Evolutionary conservation across 1,140 invertebrate genomes (phyloP).

Genomic region (Nasonia vitripennis): DNA sequence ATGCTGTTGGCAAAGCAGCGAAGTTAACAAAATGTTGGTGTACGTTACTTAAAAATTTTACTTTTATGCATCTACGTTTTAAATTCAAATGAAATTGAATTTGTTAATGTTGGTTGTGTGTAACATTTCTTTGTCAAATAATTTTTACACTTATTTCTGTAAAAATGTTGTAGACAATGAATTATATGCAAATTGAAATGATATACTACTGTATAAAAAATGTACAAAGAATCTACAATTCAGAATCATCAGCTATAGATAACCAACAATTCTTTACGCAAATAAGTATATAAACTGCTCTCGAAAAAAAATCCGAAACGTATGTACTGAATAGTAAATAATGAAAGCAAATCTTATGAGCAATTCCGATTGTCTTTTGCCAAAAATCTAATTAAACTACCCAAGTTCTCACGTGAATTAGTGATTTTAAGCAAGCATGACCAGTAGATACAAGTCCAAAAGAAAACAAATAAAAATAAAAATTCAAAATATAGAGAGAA

Average conservation of each 20-base stretch:
- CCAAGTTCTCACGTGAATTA: constrained; percentile 44
- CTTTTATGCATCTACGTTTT: neutral
- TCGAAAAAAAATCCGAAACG: neutral
- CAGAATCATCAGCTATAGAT: neutral
- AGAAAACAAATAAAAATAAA: constrained; percentile 14
- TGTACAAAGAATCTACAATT: constrained; percentile 31
- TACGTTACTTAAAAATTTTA: constrained; percentile 33
- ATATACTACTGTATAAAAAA: constrained; percentile 23
- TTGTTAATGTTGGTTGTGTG: neutral
- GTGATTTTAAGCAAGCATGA: neutral
- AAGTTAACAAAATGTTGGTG: constrained; percentile 38
- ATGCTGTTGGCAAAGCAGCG: constrained; percentile 52
- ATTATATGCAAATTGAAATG: constrained; percentile 14
- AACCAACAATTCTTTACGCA: neutral
- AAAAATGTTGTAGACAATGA: constrained; percentile 26
- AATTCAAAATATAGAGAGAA: constrained; percentile 40
- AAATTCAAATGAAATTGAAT: constrained; percentile 12
- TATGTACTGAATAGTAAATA: neutral
- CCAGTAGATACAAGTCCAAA: neutral
- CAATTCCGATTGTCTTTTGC: constrained; percentile 46
- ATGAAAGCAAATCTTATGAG: constrained; percentile 18
- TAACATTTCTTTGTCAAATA: constrained; percentile 1
- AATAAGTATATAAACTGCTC: neutral
- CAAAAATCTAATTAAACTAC: constrained; percentile 46
- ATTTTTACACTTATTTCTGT: constrained; percentile 17